A percentile compares a stretch with the other conserved stretches of the same genome.
Evolutionary conservation across 2,113 vertebrate species (phyloP).

Genomic region (human): DNA sequence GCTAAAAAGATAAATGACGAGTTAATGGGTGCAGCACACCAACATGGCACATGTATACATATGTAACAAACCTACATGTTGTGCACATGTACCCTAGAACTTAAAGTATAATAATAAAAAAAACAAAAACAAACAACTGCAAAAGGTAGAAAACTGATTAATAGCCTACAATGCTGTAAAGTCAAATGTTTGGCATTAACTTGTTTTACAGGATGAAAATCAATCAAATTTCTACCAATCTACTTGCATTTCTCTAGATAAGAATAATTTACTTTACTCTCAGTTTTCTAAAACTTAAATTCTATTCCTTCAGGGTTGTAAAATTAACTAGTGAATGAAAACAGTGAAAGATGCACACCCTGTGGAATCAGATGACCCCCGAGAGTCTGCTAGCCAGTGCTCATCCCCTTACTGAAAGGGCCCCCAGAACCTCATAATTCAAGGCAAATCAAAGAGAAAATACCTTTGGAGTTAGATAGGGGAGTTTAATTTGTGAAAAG

Average conservation of each 20-base stretch:
- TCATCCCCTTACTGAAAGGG: background rate
- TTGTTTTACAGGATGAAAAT: background rate
- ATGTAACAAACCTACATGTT: too few relatives aligned
- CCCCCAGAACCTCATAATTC: background rate
- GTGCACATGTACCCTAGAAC: too few relatives aligned
- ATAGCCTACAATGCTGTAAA: background rate
- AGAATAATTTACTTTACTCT: background rate
- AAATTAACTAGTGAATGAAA: background rate
- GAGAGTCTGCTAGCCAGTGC: background rate
- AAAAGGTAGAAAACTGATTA: background rate
- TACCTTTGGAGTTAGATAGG: background rate
- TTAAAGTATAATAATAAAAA: too few relatives aligned
- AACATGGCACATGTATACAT: too few relatives aligned
- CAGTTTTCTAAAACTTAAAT: background rate
- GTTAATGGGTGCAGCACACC: too few relatives aligned
- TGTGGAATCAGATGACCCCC: too few relatives aligned
- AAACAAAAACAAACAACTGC: too few relatives aligned
- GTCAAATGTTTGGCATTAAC: background rate
- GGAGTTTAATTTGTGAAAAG: background rate
- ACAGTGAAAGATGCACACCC: accelerated
- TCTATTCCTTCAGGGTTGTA: background rate
- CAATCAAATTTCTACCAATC: too few relatives aligned
- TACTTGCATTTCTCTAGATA: background rate
- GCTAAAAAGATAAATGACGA: too few relatives aligned
- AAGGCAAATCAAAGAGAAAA: background rate